These are phyloP conservation scores for Bursaphelenchus mucronatus DNA, from an alignment of 1,140 invertebrate genomes.

Conservation along the genomic window DNA sequence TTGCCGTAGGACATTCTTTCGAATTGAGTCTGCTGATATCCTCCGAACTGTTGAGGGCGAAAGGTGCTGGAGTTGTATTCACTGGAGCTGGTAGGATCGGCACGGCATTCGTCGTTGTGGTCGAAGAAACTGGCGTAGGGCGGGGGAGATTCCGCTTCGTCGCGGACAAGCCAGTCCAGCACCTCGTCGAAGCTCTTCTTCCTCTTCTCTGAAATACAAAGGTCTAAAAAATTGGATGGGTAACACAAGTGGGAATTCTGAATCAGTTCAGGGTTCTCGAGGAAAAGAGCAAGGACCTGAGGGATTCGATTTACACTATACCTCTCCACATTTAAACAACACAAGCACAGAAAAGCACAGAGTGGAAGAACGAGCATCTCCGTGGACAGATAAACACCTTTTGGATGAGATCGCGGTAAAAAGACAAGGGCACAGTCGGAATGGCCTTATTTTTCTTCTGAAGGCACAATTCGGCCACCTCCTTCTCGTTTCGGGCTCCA, in stretches of 20 bases:
- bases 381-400: slow-evolving; percentile 11
- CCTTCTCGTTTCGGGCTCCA: too few relatives aligned
- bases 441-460: too few relatives aligned
- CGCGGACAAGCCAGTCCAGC: slow-evolving; percentile 53
- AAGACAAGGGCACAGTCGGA: too few relatives aligned
- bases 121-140: slow-evolving; percentile 19
- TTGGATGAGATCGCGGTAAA: neutral
- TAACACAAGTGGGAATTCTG: slow-evolving; percentile 14
- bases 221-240: slow-evolving; percentile 13
- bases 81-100: slow-evolving; percentile 9
- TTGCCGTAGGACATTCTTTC: slow-evolving; percentile 12
- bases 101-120: slow-evolving; percentile 16
- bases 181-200: slow-evolving; percentile 53
- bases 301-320: neutral
- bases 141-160: slow-evolving; percentile 45
- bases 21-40: slow-evolving; percentile 21
- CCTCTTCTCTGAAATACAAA: slow-evolving; percentile 36
- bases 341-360: neutral
- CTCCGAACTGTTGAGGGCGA: slow-evolving; percentile 15
- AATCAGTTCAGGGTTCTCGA: slow-evolving; percentile 19
- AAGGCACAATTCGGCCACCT: too few relatives aligned
- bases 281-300: neutral
- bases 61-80: slow-evolving; percentile 16
- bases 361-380: slow-evolving; percentile 1
- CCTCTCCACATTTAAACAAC: slow-evolving; percentile 20